Base-by-base conservation (phyloP, 2,888 invertebrate species). In the Polymixis flavicincta region DNA sequence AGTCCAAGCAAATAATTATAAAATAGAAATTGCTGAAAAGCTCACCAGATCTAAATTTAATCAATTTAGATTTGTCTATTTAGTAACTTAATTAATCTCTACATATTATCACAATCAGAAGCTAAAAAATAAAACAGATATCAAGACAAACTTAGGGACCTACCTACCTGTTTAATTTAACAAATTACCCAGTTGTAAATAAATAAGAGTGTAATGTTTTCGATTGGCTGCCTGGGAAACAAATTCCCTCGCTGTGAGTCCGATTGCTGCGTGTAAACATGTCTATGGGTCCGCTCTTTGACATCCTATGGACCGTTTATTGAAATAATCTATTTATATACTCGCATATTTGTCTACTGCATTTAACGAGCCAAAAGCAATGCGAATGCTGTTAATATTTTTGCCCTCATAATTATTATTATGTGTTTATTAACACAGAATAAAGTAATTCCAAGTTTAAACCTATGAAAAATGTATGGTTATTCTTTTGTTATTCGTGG, bases 211-310 rank as follows among this genome's bases (percentile, higher is more conserved):
- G 60, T 70, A 85, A 83, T 85, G 81, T 82, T 81, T 83, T 84
- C 80, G 85, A 85, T 79, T 80, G 81, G 73, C 71, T 76, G 82
- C 65, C 78, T 74, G 84, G 84, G 82, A 85, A 82, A 84, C 87
- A 83, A 66, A 87, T 86, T 82, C 82, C 85, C 82, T 69, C 76
- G 50, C 45, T 70, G 65, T 70, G 77, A 64, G 74, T 66, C 74
- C 80, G 60, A 71, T 67, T 37, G 83, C 61, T 66, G 42, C 67
- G 67, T 77, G 86, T 85, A 89, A 90, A 88, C 88, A 87, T 89
- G 90, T 88, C 88, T 88, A 88, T 88, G 86, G 79, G 84, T 76
- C 71, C 68, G 76, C 83, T 89, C 86, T 87, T 85, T 89, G 86
- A 89, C 86, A 89, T 86, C 85, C 84, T 80, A 74, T 78, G 83